Evolutionary conservation across 2,888 invertebrate genomes (phyloP), one percentile per base, ranked within the genome.

Genomic region (Netelia fuscicornis): DNA sequence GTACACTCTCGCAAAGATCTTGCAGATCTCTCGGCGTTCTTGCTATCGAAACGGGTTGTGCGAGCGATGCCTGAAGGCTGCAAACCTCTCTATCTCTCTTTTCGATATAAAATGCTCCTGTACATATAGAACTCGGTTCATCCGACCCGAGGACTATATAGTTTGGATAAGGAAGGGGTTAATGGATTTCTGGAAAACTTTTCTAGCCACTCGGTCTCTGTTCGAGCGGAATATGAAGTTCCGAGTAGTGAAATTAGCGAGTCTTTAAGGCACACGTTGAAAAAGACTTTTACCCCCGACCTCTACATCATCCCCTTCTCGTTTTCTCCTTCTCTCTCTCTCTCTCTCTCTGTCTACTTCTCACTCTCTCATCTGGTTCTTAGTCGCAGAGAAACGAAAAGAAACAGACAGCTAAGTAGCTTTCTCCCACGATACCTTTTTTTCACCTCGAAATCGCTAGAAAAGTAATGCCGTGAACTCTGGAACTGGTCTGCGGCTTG

Each of bases 161-260:
- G 17, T 9, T 20, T 37, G 10, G 13, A 68, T 75, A 81, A 48
- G 78, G 80, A 83, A 83, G 86, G 86, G 84, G 88, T 88, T 91
- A 91, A 91, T 91, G 91, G 91, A 91, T 91, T 91, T 90, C 89
- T 89, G 87, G 87, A 88, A 90, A 91, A 91, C 88, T 91, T 92
- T 88, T 86, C 88, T 87, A 84, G 84, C 84, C 86, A 86, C 85
- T 87, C 87, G 86, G 84, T 81, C 86, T 90, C 89, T 88, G 89
- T 90, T 88, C 90, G 81, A 87, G 83, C 82, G 82, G 88, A 89
- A 90, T 89, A 90, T 90, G 86, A 90, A 91, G 89, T 90, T 92
- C 89, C 84, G 86, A 89, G 88, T 90, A 89, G 88, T 88, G 86
- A 89, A 91, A 91, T 91, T 91, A 91, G 90, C 88, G 88, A 89